phyloP scores from a whole-genome alignment of 2,113 vertebrate species.

The Okapia johnstoni region DNA sequence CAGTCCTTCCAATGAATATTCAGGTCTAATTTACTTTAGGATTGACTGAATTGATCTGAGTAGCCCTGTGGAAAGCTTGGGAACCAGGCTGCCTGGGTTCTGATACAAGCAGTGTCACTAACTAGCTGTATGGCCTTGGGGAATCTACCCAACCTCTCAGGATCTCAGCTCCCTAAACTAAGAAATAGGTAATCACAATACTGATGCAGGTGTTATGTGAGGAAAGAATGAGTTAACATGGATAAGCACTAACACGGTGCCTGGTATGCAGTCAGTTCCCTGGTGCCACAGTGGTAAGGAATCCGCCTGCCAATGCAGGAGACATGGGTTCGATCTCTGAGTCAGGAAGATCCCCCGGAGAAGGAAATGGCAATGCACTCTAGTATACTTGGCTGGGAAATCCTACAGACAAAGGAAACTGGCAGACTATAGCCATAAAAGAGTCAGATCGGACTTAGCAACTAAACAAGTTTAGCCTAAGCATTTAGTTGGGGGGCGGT shows the following conservation, averaged over 20 bases:
- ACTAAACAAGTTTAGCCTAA: neutral
- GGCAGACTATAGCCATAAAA: neutral
- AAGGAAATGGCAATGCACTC: neutral
- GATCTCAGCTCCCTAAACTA: neutral
- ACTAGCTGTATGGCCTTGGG: too few species aligned
- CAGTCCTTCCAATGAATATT: neutral
- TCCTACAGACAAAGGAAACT: neutral
- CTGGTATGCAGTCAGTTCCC: neutral
- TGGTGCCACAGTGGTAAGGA: neutral
- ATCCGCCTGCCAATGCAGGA: neutral
- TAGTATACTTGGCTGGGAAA: neutral
- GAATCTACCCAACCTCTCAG: neutral
- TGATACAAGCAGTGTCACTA: too few species aligned
- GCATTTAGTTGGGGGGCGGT: fast-evolving
- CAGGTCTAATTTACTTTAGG: neutral
- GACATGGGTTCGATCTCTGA: neutral
- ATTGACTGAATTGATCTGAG: neutral
- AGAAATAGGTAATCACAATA: fast-evolving
- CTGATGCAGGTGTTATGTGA: fast-evolving
- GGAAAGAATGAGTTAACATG: fast-evolving
- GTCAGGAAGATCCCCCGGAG: neutral
- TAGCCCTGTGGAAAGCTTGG: too few species aligned
- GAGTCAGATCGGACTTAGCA: neutral
- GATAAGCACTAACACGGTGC: fast-evolving
- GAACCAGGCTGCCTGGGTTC: neutral